These are phyloP conservation scores for Poeciliopsis gracilis DNA, from an alignment of 2,797 vertebrate species.

Conservation along the genomic window DNA sequence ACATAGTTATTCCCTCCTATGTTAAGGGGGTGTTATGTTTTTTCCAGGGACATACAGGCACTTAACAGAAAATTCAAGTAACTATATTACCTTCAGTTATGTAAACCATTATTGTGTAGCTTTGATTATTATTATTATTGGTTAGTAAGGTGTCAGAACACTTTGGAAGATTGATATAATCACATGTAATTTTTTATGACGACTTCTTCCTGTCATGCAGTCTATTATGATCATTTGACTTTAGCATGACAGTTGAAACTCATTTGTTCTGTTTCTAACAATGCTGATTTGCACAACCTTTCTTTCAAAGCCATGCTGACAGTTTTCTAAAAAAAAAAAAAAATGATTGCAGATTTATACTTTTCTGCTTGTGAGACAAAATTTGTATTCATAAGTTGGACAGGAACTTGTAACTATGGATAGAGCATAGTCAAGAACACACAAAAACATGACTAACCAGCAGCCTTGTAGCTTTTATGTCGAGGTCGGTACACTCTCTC, in stretches of 20 bases:
- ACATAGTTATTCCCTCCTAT: not conserved
- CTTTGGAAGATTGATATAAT: not conserved
- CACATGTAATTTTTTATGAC: not conserved
- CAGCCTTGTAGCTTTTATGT: slow-evolving; percentile 93
- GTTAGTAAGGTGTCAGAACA: not conserved
- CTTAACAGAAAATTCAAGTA: too few species aligned
- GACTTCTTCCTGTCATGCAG: not conserved
- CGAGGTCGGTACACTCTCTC: slow-evolving; percentile 93
- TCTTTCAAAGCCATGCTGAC: not conserved
- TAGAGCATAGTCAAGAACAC: not conserved
- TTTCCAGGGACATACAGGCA: too few species aligned
- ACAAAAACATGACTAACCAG: slow-evolving; percentile 67
- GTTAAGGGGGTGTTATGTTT: not conserved
- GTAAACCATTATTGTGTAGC: not conserved
- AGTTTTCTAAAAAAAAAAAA: not conserved
- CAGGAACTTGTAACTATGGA: not conserved
- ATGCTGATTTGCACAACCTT: not conserved
- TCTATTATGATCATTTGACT: not conserved
- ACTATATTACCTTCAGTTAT: too few species aligned
- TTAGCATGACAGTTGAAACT: not conserved
- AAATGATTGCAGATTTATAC: not conserved
- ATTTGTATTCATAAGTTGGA: not conserved
- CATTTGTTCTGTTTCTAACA: not conserved
- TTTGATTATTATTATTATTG: not conserved
- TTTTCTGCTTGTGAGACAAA: not conserved